These are phyloP conservation scores for Podabrus alpinus DNA, from an alignment of 2,888 invertebrate genomes.

Conservation along the genomic window DNA sequence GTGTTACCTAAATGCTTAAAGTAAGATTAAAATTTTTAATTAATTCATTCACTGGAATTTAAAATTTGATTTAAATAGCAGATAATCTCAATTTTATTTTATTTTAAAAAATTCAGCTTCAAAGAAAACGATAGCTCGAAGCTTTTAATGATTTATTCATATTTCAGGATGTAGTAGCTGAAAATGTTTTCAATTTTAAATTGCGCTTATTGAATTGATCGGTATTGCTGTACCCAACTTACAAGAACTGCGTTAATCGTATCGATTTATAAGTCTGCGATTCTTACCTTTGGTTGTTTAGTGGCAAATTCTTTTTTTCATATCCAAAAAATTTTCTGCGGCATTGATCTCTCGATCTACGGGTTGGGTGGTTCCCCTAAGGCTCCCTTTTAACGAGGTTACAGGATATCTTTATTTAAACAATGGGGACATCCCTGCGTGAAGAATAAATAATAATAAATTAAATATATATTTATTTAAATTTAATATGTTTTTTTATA, in stretches of 20 bases:
- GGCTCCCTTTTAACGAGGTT: too few relatives aligned
- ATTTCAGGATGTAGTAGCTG: background rate
- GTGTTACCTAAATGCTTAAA: background rate
- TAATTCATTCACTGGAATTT: background rate
- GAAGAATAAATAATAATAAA: constrained; percentile 21
- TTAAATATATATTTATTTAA: constrained; percentile 40
- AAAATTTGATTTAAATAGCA: background rate
- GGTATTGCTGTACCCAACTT: background rate
- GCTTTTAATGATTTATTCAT: background rate
- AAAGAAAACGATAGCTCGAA: background rate
- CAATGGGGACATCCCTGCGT: too few relatives aligned
- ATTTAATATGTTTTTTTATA: constrained; percentile 35
- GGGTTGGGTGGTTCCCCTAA: too few relatives aligned
- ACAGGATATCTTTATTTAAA: too few relatives aligned
- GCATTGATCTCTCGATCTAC: too few relatives aligned
- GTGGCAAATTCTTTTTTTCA: background rate
- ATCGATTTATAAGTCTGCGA: background rate
- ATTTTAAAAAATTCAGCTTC: background rate
- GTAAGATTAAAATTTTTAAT: background rate
- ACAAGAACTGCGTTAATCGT: background rate
- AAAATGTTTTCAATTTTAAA: background rate
- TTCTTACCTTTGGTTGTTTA: background rate
- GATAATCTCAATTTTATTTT: background rate
- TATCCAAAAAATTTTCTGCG: too few relatives aligned
- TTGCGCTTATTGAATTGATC: background rate